phyloP scores from a whole-genome alignment of 1,140 invertebrate species.

The Delia radicum region DNA sequence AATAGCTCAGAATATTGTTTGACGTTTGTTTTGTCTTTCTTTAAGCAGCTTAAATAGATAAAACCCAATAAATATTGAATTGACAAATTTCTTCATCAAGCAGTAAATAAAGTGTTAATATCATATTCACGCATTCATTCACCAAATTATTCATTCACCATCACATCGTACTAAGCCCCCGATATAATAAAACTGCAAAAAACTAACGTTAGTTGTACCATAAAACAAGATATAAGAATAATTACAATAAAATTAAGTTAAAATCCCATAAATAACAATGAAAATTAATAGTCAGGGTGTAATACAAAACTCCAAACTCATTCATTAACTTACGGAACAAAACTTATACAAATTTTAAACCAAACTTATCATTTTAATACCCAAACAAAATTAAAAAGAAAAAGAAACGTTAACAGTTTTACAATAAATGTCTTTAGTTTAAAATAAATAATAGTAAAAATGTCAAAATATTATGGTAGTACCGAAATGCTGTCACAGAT shows the following conservation, averaged over 20 bases:
- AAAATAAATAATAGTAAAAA: neutral
- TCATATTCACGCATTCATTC: constrained; percentile 6
- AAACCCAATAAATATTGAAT: neutral
- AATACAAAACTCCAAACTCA: neutral
- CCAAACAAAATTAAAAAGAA: neutral
- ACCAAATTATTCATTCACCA: neutral
- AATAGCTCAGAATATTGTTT: neutral
- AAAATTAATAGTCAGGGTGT: neutral
- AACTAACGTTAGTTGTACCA: constrained; percentile 2
- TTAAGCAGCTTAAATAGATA: neutral
- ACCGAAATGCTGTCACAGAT: neutral
- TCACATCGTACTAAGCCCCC: neutral
- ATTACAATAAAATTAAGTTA: constrained; percentile 1
- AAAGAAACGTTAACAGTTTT: neutral
- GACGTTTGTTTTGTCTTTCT: neutral
- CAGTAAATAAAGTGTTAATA: constrained; percentile 15
- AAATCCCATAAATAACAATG: constrained; percentile 3
- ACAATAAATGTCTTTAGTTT: neutral
- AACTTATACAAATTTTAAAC: neutral
- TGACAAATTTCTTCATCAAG: constrained; percentile 22
- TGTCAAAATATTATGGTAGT: constrained; percentile 6
- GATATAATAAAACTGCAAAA: neutral
- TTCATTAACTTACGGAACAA: neutral
- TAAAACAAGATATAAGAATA: neutral
- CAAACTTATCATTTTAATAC: constrained; percentile 4